Percentiles rank a stretch among this genome's conserved stretches.
Evolutionary conservation across 2,797 vertebrate species (phyloP).

Genomic region (Rhodeus uyekii): DNA sequence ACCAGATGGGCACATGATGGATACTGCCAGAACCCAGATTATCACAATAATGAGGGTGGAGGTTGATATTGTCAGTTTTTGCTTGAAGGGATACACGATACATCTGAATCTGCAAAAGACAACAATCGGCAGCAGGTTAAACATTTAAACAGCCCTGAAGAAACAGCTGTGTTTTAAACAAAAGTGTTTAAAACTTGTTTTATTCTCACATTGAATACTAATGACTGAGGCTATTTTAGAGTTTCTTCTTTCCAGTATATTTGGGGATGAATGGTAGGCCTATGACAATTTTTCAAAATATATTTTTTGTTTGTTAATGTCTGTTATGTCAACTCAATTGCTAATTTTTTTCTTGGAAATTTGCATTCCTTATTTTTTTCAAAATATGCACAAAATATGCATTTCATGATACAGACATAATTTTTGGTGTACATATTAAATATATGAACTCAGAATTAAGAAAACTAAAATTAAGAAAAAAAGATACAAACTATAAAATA

Average conservation of each 20-base stretch:
- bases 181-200: background rate
- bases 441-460: no score
- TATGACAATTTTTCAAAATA: background rate
- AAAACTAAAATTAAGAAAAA: no score
- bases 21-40: slow-evolving; percentile 88
- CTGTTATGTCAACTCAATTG: background rate
- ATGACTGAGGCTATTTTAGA: background rate
- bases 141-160: background rate
- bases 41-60: slow-evolving; percentile 77
- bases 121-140: background rate
- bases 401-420: no score
- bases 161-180: background rate
- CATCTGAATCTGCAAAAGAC: slow-evolving; percentile 83
- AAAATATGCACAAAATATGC: no score
- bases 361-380: no score
- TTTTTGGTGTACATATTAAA: no score
- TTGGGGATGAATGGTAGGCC: background rate
- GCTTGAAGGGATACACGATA: slow-evolving; percentile 90
- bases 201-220: background rate
- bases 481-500: background rate
- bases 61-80: slow-evolving; percentile 83
- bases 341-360: no score
- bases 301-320: no score
- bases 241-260: background rate
- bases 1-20: slow-evolving; percentile 89